These are phyloP conservation scores for Acomys russatus DNA, from an alignment of 2,797 vertebrate genomes.

Conservation along the genomic window DNA sequence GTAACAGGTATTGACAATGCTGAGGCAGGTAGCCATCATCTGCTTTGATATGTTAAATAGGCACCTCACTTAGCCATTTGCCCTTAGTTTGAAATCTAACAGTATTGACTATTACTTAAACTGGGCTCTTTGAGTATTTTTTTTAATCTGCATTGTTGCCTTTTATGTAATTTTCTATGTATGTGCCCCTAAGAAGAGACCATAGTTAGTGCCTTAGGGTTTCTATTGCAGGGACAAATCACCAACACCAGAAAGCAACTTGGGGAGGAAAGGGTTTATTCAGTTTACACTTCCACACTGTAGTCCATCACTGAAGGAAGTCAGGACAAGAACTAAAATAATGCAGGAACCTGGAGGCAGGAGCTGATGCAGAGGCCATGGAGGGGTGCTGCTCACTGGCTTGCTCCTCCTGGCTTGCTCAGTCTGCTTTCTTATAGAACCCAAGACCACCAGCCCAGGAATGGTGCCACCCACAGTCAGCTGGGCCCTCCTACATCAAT, in stretches of 20 bases:
- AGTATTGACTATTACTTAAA: neutral
- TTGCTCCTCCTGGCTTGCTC: neutral
- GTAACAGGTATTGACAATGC: neutral
- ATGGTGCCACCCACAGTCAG: too few species aligned
- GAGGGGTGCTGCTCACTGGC: neutral
- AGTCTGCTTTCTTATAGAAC: neutral
- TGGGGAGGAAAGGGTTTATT: neutral
- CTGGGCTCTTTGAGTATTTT: neutral
- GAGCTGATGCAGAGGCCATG: neutral
- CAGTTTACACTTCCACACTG: neutral
- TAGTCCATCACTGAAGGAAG: neutral
- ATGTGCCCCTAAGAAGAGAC: neutral
- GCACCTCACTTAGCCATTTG: neutral
- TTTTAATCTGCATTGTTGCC: neutral
- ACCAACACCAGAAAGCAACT: neutral
- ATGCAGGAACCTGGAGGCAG: neutral
- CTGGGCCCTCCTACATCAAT: neutral
- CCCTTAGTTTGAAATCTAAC: neutral
- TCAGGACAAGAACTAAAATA: neutral
- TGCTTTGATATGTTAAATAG: neutral
- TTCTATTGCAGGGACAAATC: neutral
- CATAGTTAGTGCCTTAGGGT: neutral
- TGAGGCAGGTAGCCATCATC: neutral
- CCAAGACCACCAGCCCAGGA: neutral
- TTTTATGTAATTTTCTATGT: neutral